phyloP scores from a whole-genome alignment of 1,140 invertebrate genomes.

The Eumaeus atala region DNA sequence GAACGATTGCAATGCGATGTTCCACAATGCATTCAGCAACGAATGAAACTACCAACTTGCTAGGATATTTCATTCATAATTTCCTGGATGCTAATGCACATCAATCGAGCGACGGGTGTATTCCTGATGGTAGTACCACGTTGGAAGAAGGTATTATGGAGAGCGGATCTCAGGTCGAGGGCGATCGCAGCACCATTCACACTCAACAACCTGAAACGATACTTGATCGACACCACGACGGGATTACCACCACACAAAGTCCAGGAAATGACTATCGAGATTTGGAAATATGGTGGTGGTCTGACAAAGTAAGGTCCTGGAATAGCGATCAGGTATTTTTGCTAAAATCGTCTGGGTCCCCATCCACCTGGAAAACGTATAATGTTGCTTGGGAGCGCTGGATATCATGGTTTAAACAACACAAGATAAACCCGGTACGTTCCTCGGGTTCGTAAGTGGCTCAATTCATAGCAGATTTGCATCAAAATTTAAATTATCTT shows the following conservation, averaged over 20 bases:
- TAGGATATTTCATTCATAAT: not conserved
- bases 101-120: too few species aligned
- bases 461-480: constrained; percentile 22
- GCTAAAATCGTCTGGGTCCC: constrained; percentile 20
- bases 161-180: constrained; percentile 26
- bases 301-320: constrained; percentile 20
- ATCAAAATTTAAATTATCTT: too few species aligned
- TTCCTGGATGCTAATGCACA: too few species aligned
- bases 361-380: constrained; percentile 28
- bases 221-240: constrained; percentile 25
- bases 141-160: constrained; percentile 26
- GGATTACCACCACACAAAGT: constrained; percentile 18
- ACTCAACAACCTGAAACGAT: constrained; percentile 18
- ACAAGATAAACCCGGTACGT: constrained; percentile 17
- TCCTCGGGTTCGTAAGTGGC: constrained; percentile 19
- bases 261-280: constrained; percentile 23
- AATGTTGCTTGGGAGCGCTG: constrained; percentile 26
- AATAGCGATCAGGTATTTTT: constrained; percentile 22
- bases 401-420: constrained; percentile 17
- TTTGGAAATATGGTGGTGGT: constrained; percentile 35
- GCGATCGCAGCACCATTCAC: constrained; percentile 23
- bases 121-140: too few species aligned
- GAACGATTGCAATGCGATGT: not conserved
- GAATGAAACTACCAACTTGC: not conserved
- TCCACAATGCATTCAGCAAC: not conserved